These are phyloP conservation scores for Psephotus haematonotus DNA, from an alignment of 2,113 vertebrate genomes.

Conservation along the genomic window DNA sequence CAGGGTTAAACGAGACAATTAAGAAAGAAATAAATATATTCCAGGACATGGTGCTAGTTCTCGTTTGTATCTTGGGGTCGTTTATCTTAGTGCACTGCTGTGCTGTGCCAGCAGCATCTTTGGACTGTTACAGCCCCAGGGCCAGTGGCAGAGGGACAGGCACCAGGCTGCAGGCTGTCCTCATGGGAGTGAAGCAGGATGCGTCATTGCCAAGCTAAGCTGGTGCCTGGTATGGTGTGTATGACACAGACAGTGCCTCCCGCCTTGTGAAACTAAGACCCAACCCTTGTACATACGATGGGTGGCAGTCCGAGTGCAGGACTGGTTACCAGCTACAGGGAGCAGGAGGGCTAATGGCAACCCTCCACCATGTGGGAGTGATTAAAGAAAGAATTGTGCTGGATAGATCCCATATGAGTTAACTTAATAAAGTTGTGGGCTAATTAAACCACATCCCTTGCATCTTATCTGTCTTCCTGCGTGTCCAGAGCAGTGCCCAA, in stretches of 20 bases:
- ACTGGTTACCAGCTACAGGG: not conserved
- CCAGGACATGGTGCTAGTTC: not conserved
- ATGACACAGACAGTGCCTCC: not conserved
- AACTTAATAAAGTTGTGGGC: slow-evolving; percentile 56
- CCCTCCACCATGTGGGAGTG: slow-evolving; percentile 28
- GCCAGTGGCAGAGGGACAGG: not conserved
- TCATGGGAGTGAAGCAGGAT: not conserved
- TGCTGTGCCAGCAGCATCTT: not conserved
- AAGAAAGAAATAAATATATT: not conserved
- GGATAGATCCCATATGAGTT: slow-evolving; percentile 63
- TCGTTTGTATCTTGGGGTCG: not conserved
- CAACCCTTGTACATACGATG: not conserved
- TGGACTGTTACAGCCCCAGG: accelerated
- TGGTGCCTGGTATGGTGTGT: accelerated
- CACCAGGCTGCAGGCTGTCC: not conserved
- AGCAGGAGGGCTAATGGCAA: slow-evolving; percentile 9
- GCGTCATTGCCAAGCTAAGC: not conserved
- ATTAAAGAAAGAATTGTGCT: slow-evolving; percentile 43
- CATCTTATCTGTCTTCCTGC: slow-evolving; percentile 63
- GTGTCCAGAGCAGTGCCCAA: not conserved
- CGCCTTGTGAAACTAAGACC: not conserved
- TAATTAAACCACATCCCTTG: slow-evolving; percentile 63
- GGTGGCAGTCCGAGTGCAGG: not conserved
- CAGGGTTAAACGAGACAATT: not conserved
- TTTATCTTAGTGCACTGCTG: not conserved